Evolutionary conservation across 2,888 invertebrate species (phyloP).

Genomic region (Stenolophus ochropezus): DNA sequence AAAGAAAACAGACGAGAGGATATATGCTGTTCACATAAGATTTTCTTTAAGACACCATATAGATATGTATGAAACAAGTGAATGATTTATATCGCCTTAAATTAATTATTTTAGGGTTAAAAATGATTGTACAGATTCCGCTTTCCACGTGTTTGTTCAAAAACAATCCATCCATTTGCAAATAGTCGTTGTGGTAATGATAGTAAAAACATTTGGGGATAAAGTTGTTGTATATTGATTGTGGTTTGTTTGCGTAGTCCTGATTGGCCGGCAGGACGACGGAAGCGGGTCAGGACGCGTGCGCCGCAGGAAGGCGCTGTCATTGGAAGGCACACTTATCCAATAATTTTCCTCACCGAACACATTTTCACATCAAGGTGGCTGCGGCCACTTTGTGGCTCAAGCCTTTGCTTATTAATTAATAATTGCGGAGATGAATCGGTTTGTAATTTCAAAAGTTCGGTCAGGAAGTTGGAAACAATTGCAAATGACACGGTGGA

Average conservation of each 20-base stretch:
- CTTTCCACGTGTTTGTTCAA: neutral
- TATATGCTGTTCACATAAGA: too few relatives aligned
- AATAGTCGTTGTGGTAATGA: neutral
- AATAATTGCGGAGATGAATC: neutral
- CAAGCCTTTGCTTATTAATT: slow-evolving; percentile 18
- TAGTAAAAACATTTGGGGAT: slow-evolving; percentile 52
- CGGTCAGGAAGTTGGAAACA: neutral
- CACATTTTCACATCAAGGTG: slow-evolving; percentile 11
- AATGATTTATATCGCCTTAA: too few relatives aligned
- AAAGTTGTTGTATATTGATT: slow-evolving; percentile 57
- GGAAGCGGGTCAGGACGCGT: slow-evolving; percentile 62
- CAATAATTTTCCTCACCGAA: slow-evolving; percentile 49
- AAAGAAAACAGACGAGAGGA: too few relatives aligned
- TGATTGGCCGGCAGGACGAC: slow-evolving; percentile 34
- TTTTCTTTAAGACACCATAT: too few relatives aligned
- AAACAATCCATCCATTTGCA: neutral
- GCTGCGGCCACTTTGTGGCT: slow-evolving; percentile 10
- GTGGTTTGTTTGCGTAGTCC: slow-evolving; percentile 7
- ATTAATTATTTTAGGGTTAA: too few relatives aligned
- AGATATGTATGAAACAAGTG: too few relatives aligned
- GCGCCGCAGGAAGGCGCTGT: slow-evolving; percentile 59
- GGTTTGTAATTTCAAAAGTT: neutral
- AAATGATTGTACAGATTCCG: too few relatives aligned
- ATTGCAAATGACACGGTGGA: neutral
- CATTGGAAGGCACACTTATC: slow-evolving; percentile 62